Percentiles rank a stretch among this genome's conserved stretches.
phyloP scores from a whole-genome alignment of 2,797 vertebrate species.

The Sebastes vulpes region DNA sequence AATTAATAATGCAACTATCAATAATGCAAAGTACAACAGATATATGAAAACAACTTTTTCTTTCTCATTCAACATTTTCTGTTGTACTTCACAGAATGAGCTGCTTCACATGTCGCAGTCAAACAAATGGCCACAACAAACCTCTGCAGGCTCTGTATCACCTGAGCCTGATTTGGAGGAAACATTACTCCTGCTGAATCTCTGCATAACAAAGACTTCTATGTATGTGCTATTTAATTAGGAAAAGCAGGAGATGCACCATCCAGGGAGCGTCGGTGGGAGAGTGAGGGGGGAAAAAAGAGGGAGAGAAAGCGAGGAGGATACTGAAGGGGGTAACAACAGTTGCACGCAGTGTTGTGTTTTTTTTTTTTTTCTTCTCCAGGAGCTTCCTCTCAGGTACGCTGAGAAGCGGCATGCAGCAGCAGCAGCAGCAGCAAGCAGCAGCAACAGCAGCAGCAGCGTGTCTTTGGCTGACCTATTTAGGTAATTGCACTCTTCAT shows the following conservation, averaged over 20 bases:
- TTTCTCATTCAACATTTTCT: neutral
- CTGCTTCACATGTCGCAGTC: conserved; percentile 16
- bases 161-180: conserved; percentile 23
- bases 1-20: neutral
- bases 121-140: conserved; percentile 33
- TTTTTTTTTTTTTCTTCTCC: conserved; percentile 45
- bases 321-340: conserved; percentile 60
- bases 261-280: conserved; percentile 42
- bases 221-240: conserved; percentile 71
- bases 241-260: conserved; percentile 43
- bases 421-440: conserved; percentile 38
- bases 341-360: conserved; percentile 63
- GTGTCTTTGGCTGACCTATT: conserved; percentile 92
- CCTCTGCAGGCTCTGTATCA: neutral
- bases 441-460: conserved; percentile 67
- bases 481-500: conserved; percentile 94
- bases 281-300: conserved; percentile 28
- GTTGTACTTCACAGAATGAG: neutral
- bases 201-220: conserved; percentile 60
- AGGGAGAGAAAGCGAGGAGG: conserved; percentile 23
- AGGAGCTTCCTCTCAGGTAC: conserved; percentile 85
- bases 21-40: neutral
- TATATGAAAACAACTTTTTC: neutral
- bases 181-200: conserved; percentile 39
- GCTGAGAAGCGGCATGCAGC: conserved; percentile 75